phyloP scores from a whole-genome alignment of 2,113 vertebrate genomes.

The Ailurus styani region DNA sequence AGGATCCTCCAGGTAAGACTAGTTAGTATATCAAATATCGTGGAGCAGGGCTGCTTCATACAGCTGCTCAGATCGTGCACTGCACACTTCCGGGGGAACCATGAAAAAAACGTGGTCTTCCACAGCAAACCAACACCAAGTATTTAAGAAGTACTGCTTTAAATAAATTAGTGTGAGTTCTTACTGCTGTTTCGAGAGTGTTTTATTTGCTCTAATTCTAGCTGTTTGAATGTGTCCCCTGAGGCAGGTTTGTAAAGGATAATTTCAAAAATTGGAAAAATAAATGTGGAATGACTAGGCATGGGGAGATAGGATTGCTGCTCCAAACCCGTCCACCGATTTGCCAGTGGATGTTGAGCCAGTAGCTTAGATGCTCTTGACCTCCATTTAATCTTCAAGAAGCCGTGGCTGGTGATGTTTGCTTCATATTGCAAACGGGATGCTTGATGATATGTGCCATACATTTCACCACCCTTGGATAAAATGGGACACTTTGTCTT shows the following conservation, averaged over 20 bases:
- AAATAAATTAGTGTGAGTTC: background rate
- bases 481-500: background rate
- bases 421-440: background rate
- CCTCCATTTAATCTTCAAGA: background rate
- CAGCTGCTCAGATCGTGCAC: background rate
- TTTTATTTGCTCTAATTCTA: constrained; percentile 39
- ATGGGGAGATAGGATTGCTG: background rate
- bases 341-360: background rate
- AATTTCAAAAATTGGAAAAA: constrained; percentile 41
- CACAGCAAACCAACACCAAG: background rate
- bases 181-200: constrained; percentile 6
- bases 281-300: background rate
- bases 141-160: background rate
- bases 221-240: background rate
- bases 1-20: background rate
- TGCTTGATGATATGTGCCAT: background rate
- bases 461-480: background rate
- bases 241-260: constrained; percentile 11
- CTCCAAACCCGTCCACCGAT: background rate
- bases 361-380: background rate
- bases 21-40: background rate
- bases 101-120: background rate
- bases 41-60: background rate
- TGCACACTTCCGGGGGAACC: background rate
- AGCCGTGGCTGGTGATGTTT: background rate